Base-by-base conservation (phyloP, 2,888 invertebrate genomes). In the Trachelus troglodyta region DNA sequence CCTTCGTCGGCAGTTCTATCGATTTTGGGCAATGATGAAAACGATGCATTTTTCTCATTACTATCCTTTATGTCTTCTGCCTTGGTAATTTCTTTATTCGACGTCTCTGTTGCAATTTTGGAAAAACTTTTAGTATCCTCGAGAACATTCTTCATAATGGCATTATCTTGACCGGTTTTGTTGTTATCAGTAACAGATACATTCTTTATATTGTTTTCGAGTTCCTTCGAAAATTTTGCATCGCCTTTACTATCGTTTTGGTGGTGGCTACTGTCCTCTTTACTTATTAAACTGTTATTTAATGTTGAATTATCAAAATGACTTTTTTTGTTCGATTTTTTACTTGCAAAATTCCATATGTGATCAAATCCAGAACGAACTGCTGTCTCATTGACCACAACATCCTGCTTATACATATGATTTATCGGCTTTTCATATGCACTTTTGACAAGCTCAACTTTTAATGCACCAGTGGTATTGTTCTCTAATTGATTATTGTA, bases 261-360 rank as follows among this genome's bases (percentile, higher is more conserved):
- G 1, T 6, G 4, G 23, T 56, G 40, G 15, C 2, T 56, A 56
- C 23, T 23, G 40, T 23, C 15, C 15, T 2, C 15, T 40, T 73
- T 73, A 68, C 30, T 23, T 12, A 37, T 69, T 34, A 68, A 78
- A 78, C 75, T 79, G 76, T 76, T 75, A 80, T 78, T 80, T 77
- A 56, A 76, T 79, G 77, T 77, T 74, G 75, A 82, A 80, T 77
- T 77, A 77, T 76, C 9, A 56, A 9, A 6, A 23, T 23, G 9
- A 56, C 2, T 56, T 23, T 40, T 15, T 40, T 23, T 6, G 6
- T 23, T 6, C 15, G 15, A 6, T 23, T 40, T 0, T 15, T 23
- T 23, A 23, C 1, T 23, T 23, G 56, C 0, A 9, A 23, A 1
- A 56, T 56, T 23, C 40, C 23, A 23, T 56, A 23, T 6, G 23